These are phyloP conservation scores for Osedax fenrisi DNA, from an alignment of 2,888 invertebrate genomes.

Conservation along the genomic window DNA sequence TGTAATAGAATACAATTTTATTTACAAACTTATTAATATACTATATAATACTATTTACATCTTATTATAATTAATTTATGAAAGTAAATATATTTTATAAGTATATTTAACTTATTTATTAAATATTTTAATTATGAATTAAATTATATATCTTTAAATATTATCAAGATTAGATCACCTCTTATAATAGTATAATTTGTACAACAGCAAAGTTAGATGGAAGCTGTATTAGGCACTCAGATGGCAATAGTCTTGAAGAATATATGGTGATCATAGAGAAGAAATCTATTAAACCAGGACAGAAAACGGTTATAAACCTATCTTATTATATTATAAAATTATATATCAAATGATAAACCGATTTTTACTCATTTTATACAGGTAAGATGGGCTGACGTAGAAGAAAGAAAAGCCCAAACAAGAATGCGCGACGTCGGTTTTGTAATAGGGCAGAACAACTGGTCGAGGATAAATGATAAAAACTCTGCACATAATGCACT, in stretches of 20 bases:
- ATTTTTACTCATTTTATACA: constrained; percentile 47
- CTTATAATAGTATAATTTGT: neutral
- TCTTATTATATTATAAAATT: too few relatives aligned
- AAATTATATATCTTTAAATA: too few relatives aligned
- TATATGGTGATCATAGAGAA: neutral
- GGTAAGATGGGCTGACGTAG: constrained; percentile 96
- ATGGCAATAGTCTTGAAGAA: neutral
- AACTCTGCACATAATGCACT: constrained; percentile 77
- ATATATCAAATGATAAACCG: neutral
- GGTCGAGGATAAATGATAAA: constrained; percentile 80
- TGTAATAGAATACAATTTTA: too few relatives aligned
- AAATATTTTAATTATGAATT: neutral
- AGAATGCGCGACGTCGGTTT: constrained; percentile 88
- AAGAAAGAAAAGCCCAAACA: constrained; percentile 77
- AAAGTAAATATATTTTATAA: too few relatives aligned
- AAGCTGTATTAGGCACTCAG: neutral
- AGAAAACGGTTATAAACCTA: neutral
- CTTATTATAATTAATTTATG: too few relatives aligned
- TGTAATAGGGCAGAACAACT: constrained; percentile 89
- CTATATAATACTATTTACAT: too few relatives aligned
- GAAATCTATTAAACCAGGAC: neutral
- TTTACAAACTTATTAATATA: too few relatives aligned
- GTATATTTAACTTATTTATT: too few relatives aligned
- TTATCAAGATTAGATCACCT: too few relatives aligned
- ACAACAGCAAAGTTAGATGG: neutral